Evolutionary conservation across 2,888 invertebrate genomes (phyloP), one percentile per base, ranked within the genome.

Genomic region (Gryllus longicercus): DNA sequence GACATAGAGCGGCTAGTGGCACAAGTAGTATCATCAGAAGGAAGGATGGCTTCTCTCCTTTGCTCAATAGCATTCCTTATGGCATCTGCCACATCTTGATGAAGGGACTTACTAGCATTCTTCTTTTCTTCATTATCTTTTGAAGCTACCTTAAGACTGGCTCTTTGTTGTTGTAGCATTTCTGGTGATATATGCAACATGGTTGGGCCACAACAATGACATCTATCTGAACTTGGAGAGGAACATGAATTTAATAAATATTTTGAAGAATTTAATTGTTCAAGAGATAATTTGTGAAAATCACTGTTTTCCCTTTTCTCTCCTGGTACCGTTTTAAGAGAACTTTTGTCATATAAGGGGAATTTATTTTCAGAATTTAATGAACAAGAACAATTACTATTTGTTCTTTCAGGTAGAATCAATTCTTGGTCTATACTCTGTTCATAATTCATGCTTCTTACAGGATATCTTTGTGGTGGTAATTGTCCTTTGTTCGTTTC

Each of bases 161-260:
- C 38, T 51, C 79, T 51, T 77, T 82, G 82, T 50, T 50, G 76
- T 79, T 74, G 79, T 8, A 82, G 79, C n/a, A 80, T 78, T 18
- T 81, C 80, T 23, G 82, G 79, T 18, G 82, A 79, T 38, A 82
- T 50, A 25, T 74, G 50, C 16, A 81, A 16, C 14, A 82, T 21
- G 12, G 75, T 75, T 11, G 81, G 80, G 4, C 79, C 78, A 51
- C 79, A 78, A 23, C 80, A 78, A 16, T 23, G 50, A 51, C 79
- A 80, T n/a, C 21, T 75, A 12, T 80, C 78, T 49, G n/a, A 49
- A 77, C n/a, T 18, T 11, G 77, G n/a, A 77, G n/a, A 38, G 14
- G 77, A 50, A 77, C n/a, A 51, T 49, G 23, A 50, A 23, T 50
- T 21, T 49, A 49, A 38, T 63, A 49, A 21, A 18, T 25, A 38